Conservation (phyloP, 2,797 vertebrate genomes). For the Coregonus sp. region DNA sequence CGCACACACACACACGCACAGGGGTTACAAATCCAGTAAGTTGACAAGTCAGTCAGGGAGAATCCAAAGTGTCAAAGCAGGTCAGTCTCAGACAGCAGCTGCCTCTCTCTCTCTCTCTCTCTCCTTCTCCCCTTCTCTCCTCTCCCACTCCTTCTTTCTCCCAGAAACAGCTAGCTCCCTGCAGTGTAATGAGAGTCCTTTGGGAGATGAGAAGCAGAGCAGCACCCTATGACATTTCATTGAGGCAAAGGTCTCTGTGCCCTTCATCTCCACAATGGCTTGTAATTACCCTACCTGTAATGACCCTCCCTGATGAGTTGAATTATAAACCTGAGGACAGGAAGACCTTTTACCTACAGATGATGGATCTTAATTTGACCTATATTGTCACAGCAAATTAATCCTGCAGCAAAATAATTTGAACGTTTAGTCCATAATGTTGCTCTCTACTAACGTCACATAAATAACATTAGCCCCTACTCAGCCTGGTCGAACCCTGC, state of each 20-base stretch:
- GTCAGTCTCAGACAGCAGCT: no score
- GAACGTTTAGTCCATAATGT: no score
- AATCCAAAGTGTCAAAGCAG: not conserved
- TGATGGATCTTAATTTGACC: not conserved
- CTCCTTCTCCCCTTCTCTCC: no score
- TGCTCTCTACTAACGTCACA: no score
- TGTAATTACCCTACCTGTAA: not conserved
- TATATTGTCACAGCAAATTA: no score
- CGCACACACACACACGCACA: not conserved
- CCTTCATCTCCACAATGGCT: conserved; percentile 2
- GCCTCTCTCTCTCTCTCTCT: no score
- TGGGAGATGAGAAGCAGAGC: not conserved
- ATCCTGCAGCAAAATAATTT: no score
- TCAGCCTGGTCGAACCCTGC: no score
- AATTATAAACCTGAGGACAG: not conserved
- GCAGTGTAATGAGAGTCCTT: not conserved
- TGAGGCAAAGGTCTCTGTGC: not conserved
- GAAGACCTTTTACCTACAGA: not conserved
- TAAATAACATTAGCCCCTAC: no score
- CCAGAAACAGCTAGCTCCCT: not conserved
- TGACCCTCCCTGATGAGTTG: not conserved
- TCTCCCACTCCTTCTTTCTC: not conserved
- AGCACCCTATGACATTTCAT: not conserved
- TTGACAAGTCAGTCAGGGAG: not conserved
- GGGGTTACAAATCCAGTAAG: not conserved